Conservation (phyloP, 2,888 invertebrate genomes). For the Eupeodes latifasciatus region DNA sequence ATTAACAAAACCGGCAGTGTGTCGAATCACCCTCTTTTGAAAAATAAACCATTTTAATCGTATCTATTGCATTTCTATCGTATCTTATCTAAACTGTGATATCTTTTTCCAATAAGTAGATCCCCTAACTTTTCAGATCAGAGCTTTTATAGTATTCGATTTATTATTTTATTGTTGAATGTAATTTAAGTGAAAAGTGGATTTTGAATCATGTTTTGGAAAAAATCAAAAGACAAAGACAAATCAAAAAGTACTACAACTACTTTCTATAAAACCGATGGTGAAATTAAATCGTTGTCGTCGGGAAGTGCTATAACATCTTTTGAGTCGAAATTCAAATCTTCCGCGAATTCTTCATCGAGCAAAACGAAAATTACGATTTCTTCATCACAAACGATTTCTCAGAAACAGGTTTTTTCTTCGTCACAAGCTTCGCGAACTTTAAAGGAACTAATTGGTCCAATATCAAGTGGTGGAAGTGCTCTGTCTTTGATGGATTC, state of each 20-base stretch:
- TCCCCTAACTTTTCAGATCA: not conserved
- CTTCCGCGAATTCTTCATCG: slow-evolving; percentile 51
- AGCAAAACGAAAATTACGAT: slow-evolving; percentile 53
- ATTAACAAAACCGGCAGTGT: slow-evolving; percentile 11
- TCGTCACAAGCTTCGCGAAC: slow-evolving; percentile 24
- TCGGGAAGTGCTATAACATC: slow-evolving; percentile 39
- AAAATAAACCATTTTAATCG: not conserved
- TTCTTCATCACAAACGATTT: slow-evolving; percentile 22
- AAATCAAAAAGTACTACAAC: slow-evolving; percentile 35
- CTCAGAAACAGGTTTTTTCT: slow-evolving; percentile 18
- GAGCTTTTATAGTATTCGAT: not conserved
- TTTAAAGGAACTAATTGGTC: not conserved
- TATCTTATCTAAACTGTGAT: slow-evolving; percentile 47
- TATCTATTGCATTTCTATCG: slow-evolving; percentile 2
- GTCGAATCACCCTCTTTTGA: not conserved
- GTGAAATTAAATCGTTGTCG: not conserved
- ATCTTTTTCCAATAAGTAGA: not conserved
- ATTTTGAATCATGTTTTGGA: slow-evolving; percentile 51
- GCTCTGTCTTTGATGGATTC: slow-evolving; percentile 13
- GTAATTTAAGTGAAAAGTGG: slow-evolving; percentile 31
- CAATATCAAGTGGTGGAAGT: not conserved
- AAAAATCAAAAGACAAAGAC: slow-evolving; percentile 61
- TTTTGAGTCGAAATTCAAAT: slow-evolving; percentile 50
- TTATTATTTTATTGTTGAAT: not conserved
- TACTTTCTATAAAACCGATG: slow-evolving; percentile 44